phyloP scores from a whole-genome alignment of 2,113 vertebrate species.

The Bubo blakistoni region DNA sequence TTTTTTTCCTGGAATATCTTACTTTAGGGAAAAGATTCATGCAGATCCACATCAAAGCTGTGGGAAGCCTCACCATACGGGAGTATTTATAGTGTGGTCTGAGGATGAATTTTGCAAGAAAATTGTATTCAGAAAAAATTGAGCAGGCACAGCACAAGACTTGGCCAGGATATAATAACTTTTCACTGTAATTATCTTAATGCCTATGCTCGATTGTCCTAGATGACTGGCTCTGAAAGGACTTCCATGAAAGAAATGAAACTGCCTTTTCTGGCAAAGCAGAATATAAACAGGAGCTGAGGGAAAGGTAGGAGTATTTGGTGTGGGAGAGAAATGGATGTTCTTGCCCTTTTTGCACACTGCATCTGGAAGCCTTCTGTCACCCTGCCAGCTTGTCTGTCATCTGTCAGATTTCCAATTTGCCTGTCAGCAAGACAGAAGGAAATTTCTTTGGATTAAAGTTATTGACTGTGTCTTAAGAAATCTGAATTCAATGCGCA shows the following conservation, averaged over 20 bases:
- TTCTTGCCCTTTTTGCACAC: background rate
- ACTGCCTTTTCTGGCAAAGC: slow-evolving; percentile 7
- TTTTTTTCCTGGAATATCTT: background rate
- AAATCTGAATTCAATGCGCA: background rate
- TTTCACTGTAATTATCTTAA: slow-evolving; percentile 31
- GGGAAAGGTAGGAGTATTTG: background rate
- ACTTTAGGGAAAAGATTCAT: background rate
- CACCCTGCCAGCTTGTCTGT: background rate
- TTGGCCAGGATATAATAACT: slow-evolving; percentile 12
- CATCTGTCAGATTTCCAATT: slow-evolving; percentile 12
- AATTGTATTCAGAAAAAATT: background rate
- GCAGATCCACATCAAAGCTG: background rate
- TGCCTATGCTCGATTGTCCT: background rate
- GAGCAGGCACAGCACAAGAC: background rate
- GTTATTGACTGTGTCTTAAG: background rate
- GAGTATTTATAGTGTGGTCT: background rate
- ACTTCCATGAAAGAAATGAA: slow-evolving; percentile 1
- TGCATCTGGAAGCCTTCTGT: background rate
- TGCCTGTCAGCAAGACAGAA: slow-evolving; percentile 19
- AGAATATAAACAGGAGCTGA: background rate
- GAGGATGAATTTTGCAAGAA: background rate
- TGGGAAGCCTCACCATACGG: background rate
- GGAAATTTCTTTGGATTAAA: slow-evolving; percentile 15
- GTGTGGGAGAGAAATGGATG: background rate
- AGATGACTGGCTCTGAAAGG: background rate